phyloP scores from a whole-genome alignment of 2,888 invertebrate species.

The Papilio gigon region DNA sequence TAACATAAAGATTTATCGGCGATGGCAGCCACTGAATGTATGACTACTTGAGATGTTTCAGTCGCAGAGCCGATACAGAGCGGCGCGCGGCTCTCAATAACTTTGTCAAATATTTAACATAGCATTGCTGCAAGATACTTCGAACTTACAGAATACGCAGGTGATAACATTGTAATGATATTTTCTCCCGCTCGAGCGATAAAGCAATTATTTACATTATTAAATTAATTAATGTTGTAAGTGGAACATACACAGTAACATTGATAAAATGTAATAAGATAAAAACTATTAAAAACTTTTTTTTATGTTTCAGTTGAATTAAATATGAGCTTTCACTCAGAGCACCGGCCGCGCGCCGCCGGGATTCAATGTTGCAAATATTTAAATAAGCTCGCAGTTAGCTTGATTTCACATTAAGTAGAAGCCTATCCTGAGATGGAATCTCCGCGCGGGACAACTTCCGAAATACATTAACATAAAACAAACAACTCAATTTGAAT shows the following conservation, averaged over 20 bases:
- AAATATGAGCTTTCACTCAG: conserved; percentile 1
- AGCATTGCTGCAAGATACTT: too few relatives aligned
- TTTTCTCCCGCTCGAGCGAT: background rate
- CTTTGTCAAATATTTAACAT: background rate
- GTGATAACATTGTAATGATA: too few relatives aligned
- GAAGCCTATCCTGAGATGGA: background rate
- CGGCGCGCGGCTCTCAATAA: conserved; percentile 14
- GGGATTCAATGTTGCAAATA: conserved; percentile 2
- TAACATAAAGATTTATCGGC: conserved; percentile 70
- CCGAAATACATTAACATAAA: background rate
- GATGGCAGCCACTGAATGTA: conserved; percentile 54
- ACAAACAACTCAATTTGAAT: conserved; percentile 5
- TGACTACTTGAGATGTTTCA: conserved; percentile 68
- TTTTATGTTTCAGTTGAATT: conserved; percentile 7
- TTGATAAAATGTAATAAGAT: background rate
- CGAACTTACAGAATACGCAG: too few relatives aligned
- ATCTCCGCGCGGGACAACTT: background rate
- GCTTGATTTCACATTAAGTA: conserved; percentile 7
- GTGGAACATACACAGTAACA: background rate
- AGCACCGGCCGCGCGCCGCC: background rate
- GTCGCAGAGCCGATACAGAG: conserved; percentile 46
- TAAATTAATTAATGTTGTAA: background rate
- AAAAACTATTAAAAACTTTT: background rate
- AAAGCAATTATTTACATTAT: background rate
- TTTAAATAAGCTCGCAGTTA: conserved; percentile 12